Evolutionary conservation across 2,113 vertebrate species (phyloP), one percentile per base, ranked within the genome.

Genomic region (Vulpes ferrilata): DNA sequence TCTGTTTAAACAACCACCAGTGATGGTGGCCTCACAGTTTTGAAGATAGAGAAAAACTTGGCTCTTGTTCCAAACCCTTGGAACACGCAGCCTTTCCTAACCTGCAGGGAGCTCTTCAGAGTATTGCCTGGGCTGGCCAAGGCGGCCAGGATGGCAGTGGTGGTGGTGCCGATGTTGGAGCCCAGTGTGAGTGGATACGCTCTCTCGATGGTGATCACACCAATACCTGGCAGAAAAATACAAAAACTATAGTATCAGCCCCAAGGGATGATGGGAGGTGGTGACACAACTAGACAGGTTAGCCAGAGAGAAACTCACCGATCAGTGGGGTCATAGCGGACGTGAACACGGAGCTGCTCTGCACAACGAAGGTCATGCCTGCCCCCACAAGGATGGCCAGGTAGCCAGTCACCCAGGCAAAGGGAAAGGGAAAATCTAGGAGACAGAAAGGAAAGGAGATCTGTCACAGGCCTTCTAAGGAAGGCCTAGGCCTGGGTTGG

Each of bases 271-370:
- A 27, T 10, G 17, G 78, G 22, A 71, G 60, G 35, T 13, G n/a
- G 80, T n/a, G 19, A 10, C 2, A 38, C 0, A 7, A 3, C 64
- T 67, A 8, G 2, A 32, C 1, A 20, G n/a, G 59, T 89, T 55
- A 30, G 11, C 20, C 11, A 2, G n/a, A 30, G 23, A 43, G 76
- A 78, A 83, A 98, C 99, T 99, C 97, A 99, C 99, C 99, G 11
- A 99, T 99, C 38, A 99, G 99, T 0, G 99, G 99, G 8, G 99
- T 99, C 90, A 99, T 99, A 59, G 99, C 99, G 0, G 99, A 99
- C 1, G 99, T 99, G 98, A 99, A 99, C 92, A 99, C 99, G 0
- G 99, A 99, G 97, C 99, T 99, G 96, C 99, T 99, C 98, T 99
- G 99, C 3, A 99, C 99, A 0, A 99, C 98, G 7, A 99, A 99